Evolutionary conservation across 2,888 invertebrate species (phyloP).

Genomic region (Thyatira batis): DNA sequence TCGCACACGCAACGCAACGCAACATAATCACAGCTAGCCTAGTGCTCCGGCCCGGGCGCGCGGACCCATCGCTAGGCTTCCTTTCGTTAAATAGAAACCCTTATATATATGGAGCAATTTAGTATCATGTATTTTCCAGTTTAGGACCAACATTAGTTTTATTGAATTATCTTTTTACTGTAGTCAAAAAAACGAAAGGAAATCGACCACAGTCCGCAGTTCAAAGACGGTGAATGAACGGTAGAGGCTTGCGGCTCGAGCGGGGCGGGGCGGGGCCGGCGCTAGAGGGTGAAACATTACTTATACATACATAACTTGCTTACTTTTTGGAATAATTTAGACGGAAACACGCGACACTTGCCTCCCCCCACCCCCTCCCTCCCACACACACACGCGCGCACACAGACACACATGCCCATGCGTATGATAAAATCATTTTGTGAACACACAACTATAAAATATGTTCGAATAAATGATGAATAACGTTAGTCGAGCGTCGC

Average conservation of each 20-base stretch:
- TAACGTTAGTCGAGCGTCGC: conserved; percentile 11
- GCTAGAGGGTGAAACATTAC: neutral
- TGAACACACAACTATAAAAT: conserved; percentile 47
- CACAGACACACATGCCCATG: conserved; percentile 24
- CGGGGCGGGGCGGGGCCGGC: neutral
- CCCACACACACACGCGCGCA: conserved; percentile 22
- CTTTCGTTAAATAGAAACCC: no score
- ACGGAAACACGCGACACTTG: neutral
- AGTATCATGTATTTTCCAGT: no score
- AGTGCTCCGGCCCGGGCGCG: no score
- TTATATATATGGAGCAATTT: no score
- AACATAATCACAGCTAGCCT: conserved; percentile 37
- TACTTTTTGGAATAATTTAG: neutral
- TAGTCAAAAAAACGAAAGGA: neutral
- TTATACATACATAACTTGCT: conserved; percentile 4
- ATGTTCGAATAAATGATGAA: conserved; percentile 35
- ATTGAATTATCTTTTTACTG: neutral
- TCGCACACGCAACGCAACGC: conserved; percentile 15
- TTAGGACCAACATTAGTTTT: no score
- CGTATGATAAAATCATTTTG: conserved; percentile 35
- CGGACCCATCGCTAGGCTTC: no score
- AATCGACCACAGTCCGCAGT: neutral
- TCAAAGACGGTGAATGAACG: neutral
- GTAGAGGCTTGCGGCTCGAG: conserved; percentile 23
- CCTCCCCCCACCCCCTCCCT: conserved; percentile 14